Evolutionary conservation across 2,113 vertebrate species (phyloP).

Genomic region (Channa argus): DNA sequence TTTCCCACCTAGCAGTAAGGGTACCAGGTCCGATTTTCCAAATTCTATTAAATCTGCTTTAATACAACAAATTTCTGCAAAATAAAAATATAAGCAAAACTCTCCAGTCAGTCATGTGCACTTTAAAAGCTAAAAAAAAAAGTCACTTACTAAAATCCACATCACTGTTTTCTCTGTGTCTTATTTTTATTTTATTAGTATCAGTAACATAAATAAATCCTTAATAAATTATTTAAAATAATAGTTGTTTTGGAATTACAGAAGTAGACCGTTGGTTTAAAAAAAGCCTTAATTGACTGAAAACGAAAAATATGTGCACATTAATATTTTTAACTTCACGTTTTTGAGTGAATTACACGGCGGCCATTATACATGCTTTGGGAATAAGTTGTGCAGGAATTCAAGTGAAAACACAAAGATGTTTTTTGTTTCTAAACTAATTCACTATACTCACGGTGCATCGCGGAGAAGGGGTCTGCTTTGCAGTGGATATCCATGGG

Average conservation of each 20-base stretch:
- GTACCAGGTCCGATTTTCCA: not conserved
- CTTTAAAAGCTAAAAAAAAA: not conserved
- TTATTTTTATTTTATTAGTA: too few species aligned
- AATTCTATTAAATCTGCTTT: not conserved
- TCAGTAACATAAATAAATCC: too few species aligned
- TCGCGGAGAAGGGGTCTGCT: slow-evolving; percentile 98
- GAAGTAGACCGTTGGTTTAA: too few species aligned
- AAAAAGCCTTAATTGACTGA: too few species aligned
- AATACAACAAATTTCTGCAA: too few species aligned
- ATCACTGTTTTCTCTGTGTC: too few species aligned
- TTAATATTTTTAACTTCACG: not conserved
- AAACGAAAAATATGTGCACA: too few species aligned
- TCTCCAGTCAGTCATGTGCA: slow-evolving; percentile 3
- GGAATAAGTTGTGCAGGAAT: not conserved
- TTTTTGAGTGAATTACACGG: not conserved
- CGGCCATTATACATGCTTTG: not conserved
- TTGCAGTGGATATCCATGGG: slow-evolving; percentile 99
- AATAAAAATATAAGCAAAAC: not conserved
- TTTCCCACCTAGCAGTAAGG: slow-evolving; percentile 6
- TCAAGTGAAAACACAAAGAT: not conserved
- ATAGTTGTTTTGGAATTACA: too few species aligned
- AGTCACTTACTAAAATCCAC: too few species aligned
- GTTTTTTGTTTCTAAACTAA: slow-evolving; percentile 55
- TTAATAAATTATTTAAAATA: too few species aligned
- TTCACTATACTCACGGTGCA: slow-evolving; percentile 97